A percentile compares a stretch with the other conserved stretches of the same genome.
Conservation (phyloP, 1,140 invertebrate species). For the Rhopalosiphum maidis region DNA sequence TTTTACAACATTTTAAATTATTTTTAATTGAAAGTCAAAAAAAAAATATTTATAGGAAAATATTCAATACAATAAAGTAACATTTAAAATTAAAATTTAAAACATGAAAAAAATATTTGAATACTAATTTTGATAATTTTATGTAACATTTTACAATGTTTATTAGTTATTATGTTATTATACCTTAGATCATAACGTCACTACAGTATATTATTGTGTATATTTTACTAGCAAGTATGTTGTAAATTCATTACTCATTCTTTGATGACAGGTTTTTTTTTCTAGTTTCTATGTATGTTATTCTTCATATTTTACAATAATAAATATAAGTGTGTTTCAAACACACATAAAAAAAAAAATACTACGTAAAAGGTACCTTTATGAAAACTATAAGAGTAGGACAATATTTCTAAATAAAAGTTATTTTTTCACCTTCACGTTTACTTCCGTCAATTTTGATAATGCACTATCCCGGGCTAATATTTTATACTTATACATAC, state of each 20-base stretch:
- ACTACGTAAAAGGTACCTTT: not conserved
- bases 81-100: not conserved
- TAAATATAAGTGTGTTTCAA: not conserved
- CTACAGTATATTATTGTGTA: not conserved
- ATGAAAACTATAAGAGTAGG: not conserved
- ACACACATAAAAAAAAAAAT: not conserved
- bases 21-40: not conserved
- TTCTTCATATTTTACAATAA: not conserved
- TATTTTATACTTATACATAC: not conserved
- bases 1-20: not conserved
- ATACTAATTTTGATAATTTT: not conserved
- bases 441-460: not conserved
- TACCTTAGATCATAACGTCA: not conserved
- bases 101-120: not conserved
- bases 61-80: not conserved
- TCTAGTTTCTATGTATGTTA: not conserved
- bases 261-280: not conserved
- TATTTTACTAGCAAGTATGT: not conserved
- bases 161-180: not conserved
- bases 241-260: not conserved
- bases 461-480: not conserved
- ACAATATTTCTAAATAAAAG: not conserved
- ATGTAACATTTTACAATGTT: not conserved
- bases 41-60: not conserved
- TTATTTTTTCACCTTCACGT: not conserved